Evolutionary conservation across 2,888 invertebrate species (phyloP).

Genomic region (Heliconius erato): DNA sequence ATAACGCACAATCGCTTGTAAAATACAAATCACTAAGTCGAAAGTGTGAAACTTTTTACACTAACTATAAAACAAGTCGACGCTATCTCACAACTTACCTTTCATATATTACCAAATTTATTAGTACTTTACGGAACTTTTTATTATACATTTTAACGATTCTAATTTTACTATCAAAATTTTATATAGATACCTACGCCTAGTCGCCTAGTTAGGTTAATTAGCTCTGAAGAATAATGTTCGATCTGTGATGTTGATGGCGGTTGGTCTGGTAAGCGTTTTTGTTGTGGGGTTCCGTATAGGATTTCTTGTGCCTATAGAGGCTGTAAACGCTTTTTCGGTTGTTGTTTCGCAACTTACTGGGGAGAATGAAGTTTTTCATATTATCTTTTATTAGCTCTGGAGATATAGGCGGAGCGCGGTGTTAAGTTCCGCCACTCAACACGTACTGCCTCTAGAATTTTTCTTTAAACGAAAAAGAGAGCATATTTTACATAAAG

Average conservation of each 20-base stretch:
- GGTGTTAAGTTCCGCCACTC: background rate
- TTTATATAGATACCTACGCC: conserved; percentile 60
- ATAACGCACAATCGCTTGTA: conserved; percentile 19
- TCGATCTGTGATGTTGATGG: conserved; percentile 42
- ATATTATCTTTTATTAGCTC: no score
- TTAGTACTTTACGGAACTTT: conserved; percentile 63
- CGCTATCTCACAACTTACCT: conserved; percentile 50
- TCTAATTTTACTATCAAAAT: conserved; percentile 68
- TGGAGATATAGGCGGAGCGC: background rate
- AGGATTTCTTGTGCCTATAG: background rate
- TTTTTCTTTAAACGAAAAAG: background rate
- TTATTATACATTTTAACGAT: conserved; percentile 78
- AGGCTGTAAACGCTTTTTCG: background rate
- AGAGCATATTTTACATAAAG: background rate
- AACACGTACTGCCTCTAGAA: background rate
- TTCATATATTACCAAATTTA: conserved; percentile 73
- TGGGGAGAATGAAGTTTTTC: no score
- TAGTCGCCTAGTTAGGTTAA: conserved; percentile 72
- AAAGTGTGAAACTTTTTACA: conserved; percentile 51
- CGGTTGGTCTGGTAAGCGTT: conserved; percentile 9
- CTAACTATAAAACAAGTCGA: conserved; percentile 50
- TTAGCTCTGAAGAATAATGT: conserved; percentile 74
- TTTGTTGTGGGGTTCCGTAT: conserved; percentile 1
- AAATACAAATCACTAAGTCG: conserved; percentile 38
- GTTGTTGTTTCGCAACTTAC: background rate